A percentile compares a stretch with the other conserved stretches of the same genome.
phyloP scores from a whole-genome alignment of 2,797 vertebrate genomes.

The Poeciliopsis infans region DNA sequence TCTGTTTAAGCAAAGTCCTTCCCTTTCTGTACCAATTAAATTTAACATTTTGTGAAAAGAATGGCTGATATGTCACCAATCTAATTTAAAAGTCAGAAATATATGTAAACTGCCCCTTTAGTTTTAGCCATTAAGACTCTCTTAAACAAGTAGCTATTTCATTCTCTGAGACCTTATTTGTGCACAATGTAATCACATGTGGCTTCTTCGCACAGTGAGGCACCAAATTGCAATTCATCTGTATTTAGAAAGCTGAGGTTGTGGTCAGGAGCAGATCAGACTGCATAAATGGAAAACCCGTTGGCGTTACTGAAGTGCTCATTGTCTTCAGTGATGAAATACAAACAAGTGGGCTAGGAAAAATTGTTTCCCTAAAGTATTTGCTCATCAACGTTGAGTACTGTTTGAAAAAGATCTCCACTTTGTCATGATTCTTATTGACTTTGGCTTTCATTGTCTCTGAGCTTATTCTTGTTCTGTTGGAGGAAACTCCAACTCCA shows the following conservation, averaged over 20 bases:
- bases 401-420: background rate
- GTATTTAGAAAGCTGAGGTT: background rate
- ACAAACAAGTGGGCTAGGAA: background rate
- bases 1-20: background rate
- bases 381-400: background rate
- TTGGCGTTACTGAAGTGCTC: background rate
- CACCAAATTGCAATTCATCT: background rate
- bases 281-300: background rate
- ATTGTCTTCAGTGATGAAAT: background rate
- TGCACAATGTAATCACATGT: background rate
- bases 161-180: background rate
- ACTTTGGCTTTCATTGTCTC: background rate
- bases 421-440: background rate
- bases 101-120: background rate
- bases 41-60: background rate
- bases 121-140: background rate
- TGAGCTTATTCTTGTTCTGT: background rate
- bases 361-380: background rate
- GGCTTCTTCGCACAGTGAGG: background rate
- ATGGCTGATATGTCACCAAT: background rate
- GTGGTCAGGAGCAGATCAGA: background rate
- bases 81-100: background rate
- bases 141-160: background rate
- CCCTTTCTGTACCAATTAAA: background rate
- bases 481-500: background rate